Evolutionary conservation across 1,140 invertebrate genomes (phyloP), one percentile per base, ranked within the genome.

Genomic region (Sinonovacula constricta): DNA sequence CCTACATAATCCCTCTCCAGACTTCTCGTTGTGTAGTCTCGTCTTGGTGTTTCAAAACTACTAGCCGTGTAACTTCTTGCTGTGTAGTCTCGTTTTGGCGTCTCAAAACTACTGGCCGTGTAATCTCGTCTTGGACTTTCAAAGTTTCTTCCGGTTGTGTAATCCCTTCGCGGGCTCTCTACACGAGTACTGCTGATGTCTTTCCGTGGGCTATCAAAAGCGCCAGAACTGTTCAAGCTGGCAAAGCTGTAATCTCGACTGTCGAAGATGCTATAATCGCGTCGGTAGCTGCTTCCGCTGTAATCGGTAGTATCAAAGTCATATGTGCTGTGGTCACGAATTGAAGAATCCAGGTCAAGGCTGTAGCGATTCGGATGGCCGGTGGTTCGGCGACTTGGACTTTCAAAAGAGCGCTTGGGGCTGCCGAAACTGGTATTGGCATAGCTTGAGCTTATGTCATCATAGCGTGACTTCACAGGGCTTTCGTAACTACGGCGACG

Each of bases 81-180:
- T n/a, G n/a, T 45, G 39, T 7, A 10, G 39, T 45, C 39, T 10
- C 7, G 39, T 45, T 45, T 45, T 45, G 39, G 39, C 7, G 7
- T 45, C 39, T 45, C 39, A 45, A 10, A 45, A n/a, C n/a, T n/a
- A n/a, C n/a, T 45, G 39, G 39, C 7, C 39, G 39, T 45, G 28
- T 33, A 62, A 24, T 28, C 3, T 26, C 49, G 66, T 33, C 34
- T 57, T 10, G 72, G 68, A 26, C 68, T 70, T 45, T 70, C 68
- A 26, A 59, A 70, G 34, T 30, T 14, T 15, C 18, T n/a, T n/a
- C 36, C 39, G 57, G 53, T 4, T 26, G 53, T 39, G 33, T 70
- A 53, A 30, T 59, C 30, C 53, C 33, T 22, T 3, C 56, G 1
- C 15, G 22, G 33, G n/a, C 18, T 7, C 7, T 45, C 39, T 18